These are phyloP conservation scores for Bombus affinis DNA, from an alignment of 1,140 invertebrate species.

Conservation along the genomic window DNA sequence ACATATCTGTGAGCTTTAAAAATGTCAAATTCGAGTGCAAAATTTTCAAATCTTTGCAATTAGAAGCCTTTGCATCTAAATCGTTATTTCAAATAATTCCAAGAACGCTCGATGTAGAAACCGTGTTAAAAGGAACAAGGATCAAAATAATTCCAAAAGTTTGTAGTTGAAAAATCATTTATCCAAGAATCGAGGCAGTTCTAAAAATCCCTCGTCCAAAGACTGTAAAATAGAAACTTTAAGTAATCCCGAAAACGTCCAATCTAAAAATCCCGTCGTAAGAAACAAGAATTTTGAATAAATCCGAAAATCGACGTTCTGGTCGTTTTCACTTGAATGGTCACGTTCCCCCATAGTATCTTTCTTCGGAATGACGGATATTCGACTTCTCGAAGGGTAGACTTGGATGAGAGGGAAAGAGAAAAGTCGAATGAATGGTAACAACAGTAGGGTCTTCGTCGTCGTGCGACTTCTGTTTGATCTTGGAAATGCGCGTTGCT, in stretches of 20 bases:
- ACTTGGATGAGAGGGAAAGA: background rate
- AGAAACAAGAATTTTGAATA: background rate
- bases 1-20: background rate
- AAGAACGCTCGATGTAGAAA: background rate
- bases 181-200: background rate
- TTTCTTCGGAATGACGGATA: background rate
- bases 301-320: background rate
- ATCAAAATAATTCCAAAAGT: no score
- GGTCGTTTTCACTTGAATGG: background rate
- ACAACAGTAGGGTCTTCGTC: background rate
- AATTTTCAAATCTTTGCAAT: background rate
- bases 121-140: background rate
- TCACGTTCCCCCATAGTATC: background rate
- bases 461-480: conserved; percentile 39
- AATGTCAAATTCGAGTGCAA: no score
- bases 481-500: conserved; percentile 9
- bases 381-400: conserved; percentile 37
- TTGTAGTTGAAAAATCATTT: background rate
- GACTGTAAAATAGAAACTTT: background rate
- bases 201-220: background rate
- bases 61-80: no score
- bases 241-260: background rate
- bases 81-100: background rate
- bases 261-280: background rate
- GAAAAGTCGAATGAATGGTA: conserved; percentile 41